Evolutionary conservation across 2,797 vertebrate species (phyloP).

Genomic region (Helarctos malayanus): DNA sequence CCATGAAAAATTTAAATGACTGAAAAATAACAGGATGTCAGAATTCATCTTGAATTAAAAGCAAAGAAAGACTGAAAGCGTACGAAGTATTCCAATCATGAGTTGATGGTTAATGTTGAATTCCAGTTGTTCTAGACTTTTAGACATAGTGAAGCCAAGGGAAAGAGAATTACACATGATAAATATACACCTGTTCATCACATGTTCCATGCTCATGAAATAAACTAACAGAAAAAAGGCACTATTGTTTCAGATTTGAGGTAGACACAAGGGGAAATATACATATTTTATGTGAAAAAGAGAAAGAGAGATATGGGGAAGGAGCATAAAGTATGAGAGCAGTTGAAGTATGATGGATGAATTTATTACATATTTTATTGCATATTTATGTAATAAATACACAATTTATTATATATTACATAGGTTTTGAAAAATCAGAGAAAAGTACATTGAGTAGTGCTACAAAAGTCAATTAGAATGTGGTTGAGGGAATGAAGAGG

Average conservation of each 20-base stretch:
- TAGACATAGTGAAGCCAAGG: neutral
- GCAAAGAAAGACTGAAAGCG: conserved; percentile 17
- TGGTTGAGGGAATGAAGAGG: neutral
- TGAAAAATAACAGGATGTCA: conserved; percentile 48
- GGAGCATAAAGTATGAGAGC: neutral
- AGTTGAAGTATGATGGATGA: neutral
- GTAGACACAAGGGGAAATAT: neutral
- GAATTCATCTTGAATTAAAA: conserved; percentile 33
- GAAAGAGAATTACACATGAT: neutral
- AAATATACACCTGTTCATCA: neutral
- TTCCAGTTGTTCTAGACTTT: neutral
- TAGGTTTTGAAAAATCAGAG: neutral
- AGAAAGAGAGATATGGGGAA: neutral
- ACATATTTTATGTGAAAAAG: neutral
- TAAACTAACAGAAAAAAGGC: neutral
- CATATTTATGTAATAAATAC: neutral
- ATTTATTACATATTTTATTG: neutral
- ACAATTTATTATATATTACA: neutral
- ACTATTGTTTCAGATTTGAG: neutral
- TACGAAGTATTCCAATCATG: neutral
- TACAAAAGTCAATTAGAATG: neutral
- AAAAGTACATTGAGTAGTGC: neutral
- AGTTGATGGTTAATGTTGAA: neutral
- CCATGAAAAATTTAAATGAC: conserved; percentile 37
- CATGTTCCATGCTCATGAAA: neutral